phyloP scores from a whole-genome alignment of 2,797 vertebrate species.

The Pantherophis vulpinus region DNA sequence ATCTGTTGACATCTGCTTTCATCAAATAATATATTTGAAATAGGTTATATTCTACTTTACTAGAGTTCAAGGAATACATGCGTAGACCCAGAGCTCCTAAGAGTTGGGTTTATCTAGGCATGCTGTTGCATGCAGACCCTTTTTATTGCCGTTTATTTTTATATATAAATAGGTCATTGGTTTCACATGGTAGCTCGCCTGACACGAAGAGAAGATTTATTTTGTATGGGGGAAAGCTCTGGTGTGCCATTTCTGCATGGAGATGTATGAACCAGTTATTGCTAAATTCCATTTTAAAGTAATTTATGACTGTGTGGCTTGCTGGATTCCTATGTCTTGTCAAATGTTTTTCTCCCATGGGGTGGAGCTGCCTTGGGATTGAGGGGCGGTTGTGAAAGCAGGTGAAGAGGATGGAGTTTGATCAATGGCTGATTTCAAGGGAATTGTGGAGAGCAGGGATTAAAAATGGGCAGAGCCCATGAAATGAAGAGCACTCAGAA shows the following conservation, averaged over 20 bases:
- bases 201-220: slow-evolving; percentile 11
- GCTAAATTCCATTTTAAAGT: slow-evolving; percentile 28
- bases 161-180: slow-evolving; percentile 44
- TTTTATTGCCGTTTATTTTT: slow-evolving; percentile 46
- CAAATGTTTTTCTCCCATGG: slow-evolving; percentile 20
- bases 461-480: slow-evolving; percentile 46
- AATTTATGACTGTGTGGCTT: slow-evolving; percentile 13
- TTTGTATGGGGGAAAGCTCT: slow-evolving; percentile 37
- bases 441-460: slow-evolving; percentile 58
- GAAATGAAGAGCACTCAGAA: slow-evolving; percentile 43
- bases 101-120: slow-evolving; percentile 47
- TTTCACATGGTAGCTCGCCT: slow-evolving; percentile 23
- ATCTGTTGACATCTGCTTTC: slow-evolving; percentile 83
- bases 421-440: slow-evolving; percentile 51
- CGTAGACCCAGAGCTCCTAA: slow-evolving; percentile 59
- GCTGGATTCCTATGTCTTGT: accelerated
- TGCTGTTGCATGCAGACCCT: slow-evolving; percentile 37
- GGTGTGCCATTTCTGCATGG: not conserved
- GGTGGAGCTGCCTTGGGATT: slow-evolving; percentile 50
- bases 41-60: slow-evolving; percentile 78
- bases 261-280: not conserved
- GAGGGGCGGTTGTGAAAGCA: slow-evolving; percentile 55
- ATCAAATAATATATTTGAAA: slow-evolving; percentile 83
- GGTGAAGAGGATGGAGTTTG: slow-evolving; percentile 47
- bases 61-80: slow-evolving; percentile 67